Conservation (phyloP, 2,888 invertebrate genomes). For the Julus scandinavius region DNA sequence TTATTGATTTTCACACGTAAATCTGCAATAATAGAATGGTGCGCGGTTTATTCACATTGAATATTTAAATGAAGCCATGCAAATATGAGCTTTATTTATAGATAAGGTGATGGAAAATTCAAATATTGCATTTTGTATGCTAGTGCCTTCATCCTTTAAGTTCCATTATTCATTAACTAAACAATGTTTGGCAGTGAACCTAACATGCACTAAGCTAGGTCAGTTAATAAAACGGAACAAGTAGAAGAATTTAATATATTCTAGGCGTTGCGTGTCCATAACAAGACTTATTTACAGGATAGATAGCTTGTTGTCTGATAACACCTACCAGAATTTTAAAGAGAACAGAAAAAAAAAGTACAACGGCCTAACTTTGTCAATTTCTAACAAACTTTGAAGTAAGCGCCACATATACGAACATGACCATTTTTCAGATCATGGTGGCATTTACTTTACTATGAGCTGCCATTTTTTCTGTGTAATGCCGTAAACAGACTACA, state of each 20-base stretch:
- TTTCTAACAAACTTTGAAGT: neutral
- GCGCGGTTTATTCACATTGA: conserved; percentile 1
- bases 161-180: conserved; percentile 41
- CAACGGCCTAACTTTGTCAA: neutral
- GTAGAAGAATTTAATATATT: conserved; percentile 13
- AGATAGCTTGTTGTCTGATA: neutral
- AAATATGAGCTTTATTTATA: conserved; percentile 44
- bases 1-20: conserved; percentile 42
- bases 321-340: neutral
- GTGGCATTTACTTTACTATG: neutral
- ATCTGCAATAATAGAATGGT: conserved; percentile 1
- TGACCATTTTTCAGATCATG: neutral
- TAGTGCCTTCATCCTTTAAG: neutral
- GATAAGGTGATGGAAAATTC: conserved; percentile 43
- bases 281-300: neutral
- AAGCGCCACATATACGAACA: neutral
- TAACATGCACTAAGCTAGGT: conserved; percentile 25
- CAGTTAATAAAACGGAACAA: conserved; percentile 40
- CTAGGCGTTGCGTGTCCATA: neutral
- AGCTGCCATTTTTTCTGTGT: neutral
- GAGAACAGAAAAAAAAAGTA: neutral
- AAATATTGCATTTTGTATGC: neutral
- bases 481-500: no score
- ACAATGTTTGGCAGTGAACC: conserved; percentile 43
- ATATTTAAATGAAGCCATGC: conserved; percentile 45